Evolutionary conservation across 2,113 vertebrate species (phyloP), one percentile per base, ranked within the genome.

Genomic region (Syngnathoides biaculeatus): DNA sequence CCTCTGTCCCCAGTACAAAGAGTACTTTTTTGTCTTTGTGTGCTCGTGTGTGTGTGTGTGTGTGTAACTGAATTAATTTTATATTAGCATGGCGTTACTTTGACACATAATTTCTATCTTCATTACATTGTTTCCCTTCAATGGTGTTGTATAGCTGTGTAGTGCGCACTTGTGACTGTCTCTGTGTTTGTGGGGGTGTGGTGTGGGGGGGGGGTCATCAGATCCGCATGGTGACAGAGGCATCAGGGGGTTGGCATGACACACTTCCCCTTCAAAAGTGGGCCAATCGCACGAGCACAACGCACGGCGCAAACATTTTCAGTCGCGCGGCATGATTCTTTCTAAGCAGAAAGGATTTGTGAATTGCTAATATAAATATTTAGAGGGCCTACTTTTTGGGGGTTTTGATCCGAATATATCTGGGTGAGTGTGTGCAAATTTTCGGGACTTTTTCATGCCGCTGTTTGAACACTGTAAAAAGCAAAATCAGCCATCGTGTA

Each of bases 1-100:
- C 73, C 78, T 79, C 64, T 77, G 75, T 79, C 72, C 60, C 65
- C 58, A 73, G 82, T 75, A 91, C 89, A 91, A 86, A 89, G 86
- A 80, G 68, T 24, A 40, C 78, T 84, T 87, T 85, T 90, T 81
- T n/a, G 65, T 62, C 40, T 53, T 47, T 56, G 15, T 8, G 64
- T 64, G 47, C 64, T 57, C 60, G n/a, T n/a, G n/a, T n/a, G n/a
- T n/a, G 65, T 48, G 0, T 52, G 52, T 65, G 42, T 60, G 8
- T 75, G 64, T 48, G 14, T 24, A 12, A 15, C 52, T 30, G 35
- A 69, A 53, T 73, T 76, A 79, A 39, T 77, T 67, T 69, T 38
- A 58, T 39, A 69, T 64, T 62, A 67, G 24, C n/a, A 1, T 60
- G 55, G 5, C 0, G 0, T 45, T 62, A 30, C 76, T 72, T 68